Evolutionary conservation across 2,113 vertebrate genomes (phyloP), one percentile per base, ranked within the genome.

Genomic region (Mesembrinibis cayennensis): DNA sequence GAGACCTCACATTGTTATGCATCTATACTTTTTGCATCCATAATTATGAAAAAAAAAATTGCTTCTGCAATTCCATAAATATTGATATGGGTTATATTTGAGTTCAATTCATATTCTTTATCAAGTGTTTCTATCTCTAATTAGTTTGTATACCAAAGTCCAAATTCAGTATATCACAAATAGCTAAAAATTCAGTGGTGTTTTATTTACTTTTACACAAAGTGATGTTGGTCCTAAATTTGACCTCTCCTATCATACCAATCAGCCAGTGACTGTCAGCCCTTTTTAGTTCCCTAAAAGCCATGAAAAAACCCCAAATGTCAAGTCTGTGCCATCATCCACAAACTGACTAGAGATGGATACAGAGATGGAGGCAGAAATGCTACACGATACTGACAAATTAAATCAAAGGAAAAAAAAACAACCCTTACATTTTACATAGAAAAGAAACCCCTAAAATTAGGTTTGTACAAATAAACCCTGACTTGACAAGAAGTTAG

Each of bases 401-500:
- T 74, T 66, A 82, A 85, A 95, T 92, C 93, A 90, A 80, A 91
- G 66, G 30, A 22, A 9, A 77, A 85, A 85, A 92, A 94, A 87
- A 1, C 16, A 71, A 55, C 34, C 8, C 44, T 32, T 70, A 82
- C 40, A 62, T 79, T 95, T 70, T 80, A 85, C 5, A 2, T 27
- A 58, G 50, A 63, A 84, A 74, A 91, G 65, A 77, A 92, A 90
- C n/a, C 29, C 16, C 71, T 77, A 78, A 95, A 94, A 93, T 93
- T 70, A 91, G 65, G 36, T 91, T 94, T 73, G 36, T 85, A 69
- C 58, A 94, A 87, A 91, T 72, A 95, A 95, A 74, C 29, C 23
- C 72, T 63, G 58, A 89, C 40, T 67, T 96, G 94, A 93, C 91
- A 93, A 89, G 89, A 87, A 87, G 53, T 73, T 82, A 87, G 62